These are phyloP conservation scores for Lytechinus variegatus DNA, from an alignment of 35 echinoderm and acorn worm species.

Conservation along the genomic window DNA sequence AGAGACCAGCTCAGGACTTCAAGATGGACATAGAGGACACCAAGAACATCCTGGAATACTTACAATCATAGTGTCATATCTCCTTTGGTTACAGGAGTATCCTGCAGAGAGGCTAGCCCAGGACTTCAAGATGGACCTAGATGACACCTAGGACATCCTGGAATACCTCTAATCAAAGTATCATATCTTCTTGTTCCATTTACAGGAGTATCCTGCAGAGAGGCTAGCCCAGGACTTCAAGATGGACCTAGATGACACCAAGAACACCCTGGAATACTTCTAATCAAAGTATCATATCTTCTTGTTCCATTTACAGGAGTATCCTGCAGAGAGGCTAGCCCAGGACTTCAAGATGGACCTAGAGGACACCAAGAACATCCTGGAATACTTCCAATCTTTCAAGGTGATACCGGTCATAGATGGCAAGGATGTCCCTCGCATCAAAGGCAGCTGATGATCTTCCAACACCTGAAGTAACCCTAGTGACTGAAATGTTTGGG, in stretches of 20 bases:
- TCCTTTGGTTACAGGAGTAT: too few relatives aligned
- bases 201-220: conserved; percentile 48
- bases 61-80: too few relatives aligned
- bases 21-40: too few relatives aligned
- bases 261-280: conserved; percentile 83
- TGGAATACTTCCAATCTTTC: conserved; percentile 83
- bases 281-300: neutral
- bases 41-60: too few relatives aligned
- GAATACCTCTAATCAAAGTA: too few relatives aligned
- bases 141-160: too few relatives aligned
- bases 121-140: too few relatives aligned
- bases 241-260: conserved; percentile 69
- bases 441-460: conserved; percentile 34
- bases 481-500: neutral
- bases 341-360: conserved; percentile 76
- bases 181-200: neutral
- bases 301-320: conserved; percentile 68
- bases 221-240: conserved; percentile 72
- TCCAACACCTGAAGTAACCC: neutral
- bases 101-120: too few relatives aligned
- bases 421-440: conserved; percentile 11
- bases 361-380: conserved; percentile 71
- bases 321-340: conserved; percentile 68
- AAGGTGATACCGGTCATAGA: conserved; percentile 57
- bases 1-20: too few relatives aligned